Evolutionary conservation across 2,113 vertebrate species (phyloP).

Genomic region (Pachyramphus minor): DNA sequence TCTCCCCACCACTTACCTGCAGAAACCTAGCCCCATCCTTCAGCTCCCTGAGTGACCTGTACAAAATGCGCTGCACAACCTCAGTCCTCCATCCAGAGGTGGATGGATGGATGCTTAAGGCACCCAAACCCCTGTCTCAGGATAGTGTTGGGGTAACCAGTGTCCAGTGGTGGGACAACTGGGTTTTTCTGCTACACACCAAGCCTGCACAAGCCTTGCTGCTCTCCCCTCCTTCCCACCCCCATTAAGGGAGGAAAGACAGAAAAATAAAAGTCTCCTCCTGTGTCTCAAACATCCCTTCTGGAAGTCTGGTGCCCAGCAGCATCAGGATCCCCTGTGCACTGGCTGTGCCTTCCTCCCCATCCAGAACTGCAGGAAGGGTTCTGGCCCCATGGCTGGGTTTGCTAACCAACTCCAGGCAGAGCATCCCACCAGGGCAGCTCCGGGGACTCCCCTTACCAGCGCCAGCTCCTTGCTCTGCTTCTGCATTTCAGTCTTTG

Average conservation of each 20-base stretch:
- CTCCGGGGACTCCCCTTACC: slow-evolving; percentile 66
- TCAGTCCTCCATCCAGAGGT: neutral
- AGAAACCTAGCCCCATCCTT: neutral
- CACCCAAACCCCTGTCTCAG: neutral
- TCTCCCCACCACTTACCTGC: neutral
- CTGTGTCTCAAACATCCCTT: neutral
- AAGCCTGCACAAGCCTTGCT: neutral
- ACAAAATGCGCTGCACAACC: neutral
- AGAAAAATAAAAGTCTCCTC: neutral
- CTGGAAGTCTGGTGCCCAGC: neutral
- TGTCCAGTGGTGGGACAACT: neutral
- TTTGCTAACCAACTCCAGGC: neutral
- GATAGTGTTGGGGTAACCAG: neutral
- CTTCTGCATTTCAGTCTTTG: slow-evolving; percentile 83
- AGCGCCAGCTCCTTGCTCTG: slow-evolving; percentile 84
- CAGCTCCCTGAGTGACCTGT: accelerated
- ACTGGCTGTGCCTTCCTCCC: neutral
- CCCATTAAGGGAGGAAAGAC: neutral
- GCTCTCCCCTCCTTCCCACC: neutral
- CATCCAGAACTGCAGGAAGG: neutral
- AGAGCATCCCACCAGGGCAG: neutral
- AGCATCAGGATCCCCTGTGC: neutral
- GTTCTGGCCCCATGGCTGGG: neutral
- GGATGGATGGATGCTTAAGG: neutral
- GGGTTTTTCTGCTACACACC: neutral